Evolutionary conservation across 2,797 vertebrate genomes (phyloP).

Genomic region (Zenarchopterus dispar): DNA sequence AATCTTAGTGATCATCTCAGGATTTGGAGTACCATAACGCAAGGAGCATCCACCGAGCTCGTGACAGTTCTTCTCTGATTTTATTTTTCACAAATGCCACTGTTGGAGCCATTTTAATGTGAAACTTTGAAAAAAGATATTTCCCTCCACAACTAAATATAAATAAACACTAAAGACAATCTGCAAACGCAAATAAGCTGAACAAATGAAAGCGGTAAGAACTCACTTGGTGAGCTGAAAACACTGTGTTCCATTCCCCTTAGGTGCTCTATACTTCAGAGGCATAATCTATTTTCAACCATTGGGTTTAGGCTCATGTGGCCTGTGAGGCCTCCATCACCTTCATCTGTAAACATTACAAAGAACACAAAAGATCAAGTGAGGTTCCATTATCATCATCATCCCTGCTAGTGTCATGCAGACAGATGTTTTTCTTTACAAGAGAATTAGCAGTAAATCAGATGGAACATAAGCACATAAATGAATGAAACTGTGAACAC

Average conservation of each 20-base stretch:
- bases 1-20: constrained; percentile 3
- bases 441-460: constrained; percentile 60
- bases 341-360: constrained; percentile 39
- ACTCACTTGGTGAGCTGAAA: constrained; percentile 3
- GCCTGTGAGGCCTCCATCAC: constrained; percentile 14
- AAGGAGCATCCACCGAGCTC: background rate
- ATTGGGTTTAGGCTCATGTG: constrained; percentile 42
- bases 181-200: constrained; percentile 21
- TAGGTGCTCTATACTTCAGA: constrained; percentile 36
- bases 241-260: constrained; percentile 31
- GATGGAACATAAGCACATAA: constrained; percentile 48
- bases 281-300: constrained; percentile 50
- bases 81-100: background rate
- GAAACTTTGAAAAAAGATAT: constrained; percentile 21
- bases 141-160: constrained; percentile 24
- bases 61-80: background rate
- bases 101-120: constrained; percentile 3
- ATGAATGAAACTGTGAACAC: constrained; percentile 42
- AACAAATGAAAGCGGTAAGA: constrained; percentile 21
- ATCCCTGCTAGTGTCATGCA: constrained; percentile 46
- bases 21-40: background rate
- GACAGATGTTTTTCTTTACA: constrained; percentile 30
- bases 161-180: constrained; percentile 31
- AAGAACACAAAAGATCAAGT: constrained; percentile 46
- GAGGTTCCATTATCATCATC: constrained; percentile 57